These are phyloP conservation scores for Mongoloraphidia duomilia DNA, from an alignment of 2,888 invertebrate species.

Conservation along the genomic window DNA sequence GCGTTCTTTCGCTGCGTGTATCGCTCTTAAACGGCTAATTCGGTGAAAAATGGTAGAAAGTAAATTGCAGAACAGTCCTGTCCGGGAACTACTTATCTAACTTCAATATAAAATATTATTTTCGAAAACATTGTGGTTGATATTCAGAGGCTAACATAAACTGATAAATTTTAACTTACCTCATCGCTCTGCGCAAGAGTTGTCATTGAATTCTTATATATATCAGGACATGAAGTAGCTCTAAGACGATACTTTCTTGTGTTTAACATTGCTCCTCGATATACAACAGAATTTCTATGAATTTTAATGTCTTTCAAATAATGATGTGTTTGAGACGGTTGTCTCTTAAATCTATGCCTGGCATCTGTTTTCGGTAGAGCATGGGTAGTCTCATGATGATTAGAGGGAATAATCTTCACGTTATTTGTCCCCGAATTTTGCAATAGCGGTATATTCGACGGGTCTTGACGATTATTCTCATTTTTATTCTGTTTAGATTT, in stretches of 20 bases:
- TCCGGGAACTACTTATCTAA: no score
- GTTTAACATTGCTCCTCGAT: conserved; percentile 73
- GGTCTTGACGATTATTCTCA: neutral
- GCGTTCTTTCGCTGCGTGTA: no score
- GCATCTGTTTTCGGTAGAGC: conserved; percentile 18
- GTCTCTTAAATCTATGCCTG: conserved; percentile 34
- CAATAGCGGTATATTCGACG: neutral
- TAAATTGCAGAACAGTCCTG: no score
- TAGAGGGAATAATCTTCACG: neutral
- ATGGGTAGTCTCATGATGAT: conserved; percentile 8
- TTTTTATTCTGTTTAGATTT: conserved; percentile 20
- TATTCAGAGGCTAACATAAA: no score
- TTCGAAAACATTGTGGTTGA: no score
- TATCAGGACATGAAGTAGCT: conserved; percentile 85
- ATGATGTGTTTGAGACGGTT: conserved; percentile 43
- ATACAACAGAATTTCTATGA: conserved; percentile 70
- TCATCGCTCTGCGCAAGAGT: conserved; percentile 61
- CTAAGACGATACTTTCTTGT: conserved; percentile 65
- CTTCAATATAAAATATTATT: no score
- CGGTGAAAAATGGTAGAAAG: no score
- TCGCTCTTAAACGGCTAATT: no score
- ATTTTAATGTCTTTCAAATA: conserved; percentile 57
- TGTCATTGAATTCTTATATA: conserved; percentile 79
- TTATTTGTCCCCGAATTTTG: neutral
- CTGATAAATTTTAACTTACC: conserved; percentile 19